Base-by-base conservation (phyloP, 2,113 vertebrate species). In the Zapornia atra region DNA sequence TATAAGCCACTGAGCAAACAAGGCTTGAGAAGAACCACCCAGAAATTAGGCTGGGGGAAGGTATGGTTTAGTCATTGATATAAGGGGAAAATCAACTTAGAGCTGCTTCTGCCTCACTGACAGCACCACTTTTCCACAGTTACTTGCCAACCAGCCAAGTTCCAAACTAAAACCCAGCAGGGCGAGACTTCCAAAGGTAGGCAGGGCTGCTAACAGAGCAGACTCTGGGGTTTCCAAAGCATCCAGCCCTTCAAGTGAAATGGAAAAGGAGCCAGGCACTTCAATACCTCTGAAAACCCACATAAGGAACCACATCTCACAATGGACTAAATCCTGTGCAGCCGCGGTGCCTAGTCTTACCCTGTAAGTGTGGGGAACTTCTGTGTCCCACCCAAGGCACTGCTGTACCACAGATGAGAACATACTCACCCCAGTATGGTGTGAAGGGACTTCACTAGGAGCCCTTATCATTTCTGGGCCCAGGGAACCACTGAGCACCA, bases 131-230 rank as follows among this genome's bases (percentile, higher is more conserved):
- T 64, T 75, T 78, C 59, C 86, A 84, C 11, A 25, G 78, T n/a
- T 48, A 20, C 78, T 50, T 65, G 75, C 44, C 87, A 95, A 65
- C 15, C 80, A 84, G n/a, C 40, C 81, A 82, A 75, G 40, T 86
- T 75, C 42, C n/a, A 77, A 71, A 56, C 10, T 44, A 79, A 85
- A 84, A 53, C 19, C 46, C 51, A 38, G 61, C 4, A 4, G 38
- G 38, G 34, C 34, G 38, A 17, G 29, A 25, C 48, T 87, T 82
- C 8, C 38, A 44, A 24, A 89, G 57, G 77, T 4, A 51, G 64
- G 34, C 51, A 86, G n/a, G 50, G 64, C 1, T 83, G 40, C 36
- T 88, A 73, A 36, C 26, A 22, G 73, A 4, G 25, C 54, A 79
- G 65, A 38, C 69, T 50, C 9, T 21, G 48, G 76, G 46, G 24